These are phyloP conservation scores for Regulus satrapa DNA, from an alignment of 2,113 vertebrate species.

Conservation along the genomic window DNA sequence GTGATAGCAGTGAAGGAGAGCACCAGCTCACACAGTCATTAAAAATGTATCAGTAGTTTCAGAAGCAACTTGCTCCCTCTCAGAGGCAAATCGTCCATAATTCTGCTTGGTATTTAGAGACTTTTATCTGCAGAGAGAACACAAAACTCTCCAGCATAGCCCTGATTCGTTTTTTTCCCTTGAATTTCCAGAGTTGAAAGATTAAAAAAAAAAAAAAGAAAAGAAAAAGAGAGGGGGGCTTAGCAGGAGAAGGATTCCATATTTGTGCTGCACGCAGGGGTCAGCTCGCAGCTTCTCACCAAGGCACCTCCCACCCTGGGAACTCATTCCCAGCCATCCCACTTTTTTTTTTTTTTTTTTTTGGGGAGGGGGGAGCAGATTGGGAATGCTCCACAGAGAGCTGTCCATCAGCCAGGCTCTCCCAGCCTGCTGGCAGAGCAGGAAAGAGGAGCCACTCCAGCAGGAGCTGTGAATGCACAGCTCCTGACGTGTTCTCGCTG, in stretches of 20 bases:
- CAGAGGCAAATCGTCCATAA: slow-evolving; percentile 48
- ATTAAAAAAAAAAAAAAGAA: neutral
- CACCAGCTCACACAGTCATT: neutral
- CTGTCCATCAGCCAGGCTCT: neutral
- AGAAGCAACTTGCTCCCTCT: slow-evolving; percentile 1
- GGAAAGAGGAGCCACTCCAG: neutral
- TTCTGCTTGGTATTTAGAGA: slow-evolving; percentile 46
- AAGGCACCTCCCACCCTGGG: neutral
- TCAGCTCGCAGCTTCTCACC: neutral
- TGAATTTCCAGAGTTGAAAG: neutral
- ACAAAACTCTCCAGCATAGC: neutral
- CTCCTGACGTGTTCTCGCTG: neutral
- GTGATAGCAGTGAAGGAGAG: neutral
- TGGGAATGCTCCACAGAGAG: neutral
- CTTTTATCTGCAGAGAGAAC: slow-evolving; percentile 38
- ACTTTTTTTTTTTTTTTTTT: neutral
- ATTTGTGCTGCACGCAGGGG: neutral
- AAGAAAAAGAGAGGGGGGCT: neutral
- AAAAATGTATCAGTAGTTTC: slow-evolving; percentile 34
- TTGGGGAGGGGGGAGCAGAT: neutral
- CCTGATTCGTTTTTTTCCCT: slow-evolving; percentile 31
- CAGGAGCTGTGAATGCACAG: neutral
- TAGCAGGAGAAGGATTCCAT: neutral
- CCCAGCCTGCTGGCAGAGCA: neutral
- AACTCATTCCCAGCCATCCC: neutral